A percentile compares a stretch with the other conserved stretches of the same genome.
phyloP scores from a whole-genome alignment of 2,888 invertebrate species.

The Sericinus montela region DNA sequence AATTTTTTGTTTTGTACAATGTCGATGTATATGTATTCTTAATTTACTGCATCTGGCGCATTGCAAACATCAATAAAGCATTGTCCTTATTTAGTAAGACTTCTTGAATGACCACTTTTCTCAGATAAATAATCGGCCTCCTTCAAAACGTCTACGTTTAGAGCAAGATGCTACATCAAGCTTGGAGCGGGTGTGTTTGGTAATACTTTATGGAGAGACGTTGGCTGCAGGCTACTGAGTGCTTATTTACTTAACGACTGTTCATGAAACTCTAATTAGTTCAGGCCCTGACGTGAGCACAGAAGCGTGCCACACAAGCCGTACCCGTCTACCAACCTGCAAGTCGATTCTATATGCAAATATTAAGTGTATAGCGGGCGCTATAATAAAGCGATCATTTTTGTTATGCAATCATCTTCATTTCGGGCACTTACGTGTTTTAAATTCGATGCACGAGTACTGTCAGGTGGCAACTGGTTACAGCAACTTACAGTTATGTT shows the following conservation, averaged over 20 bases:
- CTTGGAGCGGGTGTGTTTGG: neutral
- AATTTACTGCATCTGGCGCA: too few relatives aligned
- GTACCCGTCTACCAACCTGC: constrained; percentile 39
- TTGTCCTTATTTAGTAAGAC: neutral
- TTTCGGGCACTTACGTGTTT: constrained; percentile 14
- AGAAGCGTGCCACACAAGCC: constrained; percentile 54
- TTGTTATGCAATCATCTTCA: constrained; percentile 13
- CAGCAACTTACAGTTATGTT: constrained; percentile 4
- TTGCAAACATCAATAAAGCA: too few relatives aligned
- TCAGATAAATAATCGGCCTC: neutral
- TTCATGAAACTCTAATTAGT: constrained; percentile 60
- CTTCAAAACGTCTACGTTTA: neutral
- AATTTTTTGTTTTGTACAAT: too few relatives aligned
- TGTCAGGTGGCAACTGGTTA: constrained; percentile 6
- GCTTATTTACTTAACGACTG: constrained; percentile 46
- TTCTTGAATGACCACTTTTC: neutral
- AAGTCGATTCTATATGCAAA: constrained; percentile 58
- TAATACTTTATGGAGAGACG: constrained; percentile 26
- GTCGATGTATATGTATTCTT: too few relatives aligned
- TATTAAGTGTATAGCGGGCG: constrained; percentile 45
- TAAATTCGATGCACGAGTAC: constrained; percentile 4
- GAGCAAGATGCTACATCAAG: neutral
- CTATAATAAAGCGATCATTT: constrained; percentile 52
- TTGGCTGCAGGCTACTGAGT: constrained; percentile 33
- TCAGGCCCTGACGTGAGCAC: constrained; percentile 39